Evolutionary conservation across 37 sponge, comb jelly and placozoan genomes (phyloP).

Genomic region (Crambe crambe): DNA sequence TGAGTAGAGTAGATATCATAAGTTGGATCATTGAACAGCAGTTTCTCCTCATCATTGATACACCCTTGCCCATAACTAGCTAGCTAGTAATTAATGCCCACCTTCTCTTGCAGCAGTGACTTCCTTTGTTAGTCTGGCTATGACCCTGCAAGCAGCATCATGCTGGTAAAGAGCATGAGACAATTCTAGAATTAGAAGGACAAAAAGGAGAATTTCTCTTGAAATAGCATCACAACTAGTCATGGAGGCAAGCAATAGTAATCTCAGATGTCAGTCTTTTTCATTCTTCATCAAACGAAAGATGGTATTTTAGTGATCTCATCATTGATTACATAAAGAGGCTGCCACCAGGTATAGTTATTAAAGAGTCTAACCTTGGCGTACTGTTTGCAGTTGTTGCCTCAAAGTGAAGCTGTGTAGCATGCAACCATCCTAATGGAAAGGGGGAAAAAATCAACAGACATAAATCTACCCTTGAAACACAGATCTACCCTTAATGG

Average conservation of each 20-base stretch:
- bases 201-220: not conserved
- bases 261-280: not conserved
- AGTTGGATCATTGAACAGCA: not conserved
- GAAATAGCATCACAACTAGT: not conserved
- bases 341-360: not conserved
- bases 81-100: constrained; percentile 13
- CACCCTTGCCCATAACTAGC: too few species aligned
- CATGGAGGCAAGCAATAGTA: not conserved
- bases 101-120: constrained; percentile 97
- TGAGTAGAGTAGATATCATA: constrained; percentile 6
- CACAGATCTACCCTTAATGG: not conserved
- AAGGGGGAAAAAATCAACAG: not conserved
- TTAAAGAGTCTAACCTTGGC: constrained; percentile 70
- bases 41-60: constrained; percentile 25
- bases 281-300: not conserved
- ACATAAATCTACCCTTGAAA: not conserved
- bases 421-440: constrained; percentile 92
- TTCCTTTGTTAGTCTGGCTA: constrained; percentile 96
- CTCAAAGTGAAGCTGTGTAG: constrained; percentile 96
- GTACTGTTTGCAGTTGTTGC: constrained; percentile 97
- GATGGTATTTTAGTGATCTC: not conserved
- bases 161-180: constrained; percentile 99
- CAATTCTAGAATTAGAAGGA: constrained; percentile 64
- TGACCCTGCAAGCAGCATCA: constrained; percentile 99
- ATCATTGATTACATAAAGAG: not conserved